A percentile compares a stretch with the other conserved stretches of the same genome.
Evolutionary conservation across 2,113 vertebrate genomes (phyloP).

Genomic region (Ammospiza caudacuta): DNA sequence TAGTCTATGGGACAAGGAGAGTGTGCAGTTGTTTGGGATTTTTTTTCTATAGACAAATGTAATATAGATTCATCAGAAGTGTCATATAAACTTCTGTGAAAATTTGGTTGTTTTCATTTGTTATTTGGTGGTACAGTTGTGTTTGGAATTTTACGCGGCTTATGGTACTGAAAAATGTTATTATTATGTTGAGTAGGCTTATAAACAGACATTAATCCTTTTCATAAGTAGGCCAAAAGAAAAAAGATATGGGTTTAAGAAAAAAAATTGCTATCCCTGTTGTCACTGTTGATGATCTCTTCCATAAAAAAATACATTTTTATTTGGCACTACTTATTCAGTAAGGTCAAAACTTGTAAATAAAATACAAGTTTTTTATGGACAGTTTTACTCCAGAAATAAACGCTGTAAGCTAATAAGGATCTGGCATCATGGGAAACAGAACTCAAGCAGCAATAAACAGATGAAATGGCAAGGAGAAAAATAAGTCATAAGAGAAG

Average conservation of each 20-base stretch:
- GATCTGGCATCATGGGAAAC: neutral
- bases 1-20: rapidly evolving
- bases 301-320: neutral
- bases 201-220: neutral
- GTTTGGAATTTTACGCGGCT: neutral
- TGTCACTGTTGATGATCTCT: neutral
- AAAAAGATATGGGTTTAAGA: neutral
- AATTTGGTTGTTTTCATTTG: neutral
- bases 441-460: neutral
- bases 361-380: neutral
- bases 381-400: neutral
- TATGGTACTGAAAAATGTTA: neutral
- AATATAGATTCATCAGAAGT: neutral
- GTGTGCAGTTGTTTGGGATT: rapidly evolving
- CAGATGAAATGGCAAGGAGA: neutral
- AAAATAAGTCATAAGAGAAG: neutral
- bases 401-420: neutral
- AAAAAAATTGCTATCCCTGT: neutral
- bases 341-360: neutral
- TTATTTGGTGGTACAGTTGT: neutral
- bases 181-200: neutral
- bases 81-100: neutral
- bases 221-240: neutral
- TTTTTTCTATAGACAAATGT: neutral
- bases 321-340: neutral